Base-by-base conservation (phyloP, 2,113 vertebrate species). In the Larimichthys crocea region DNA sequence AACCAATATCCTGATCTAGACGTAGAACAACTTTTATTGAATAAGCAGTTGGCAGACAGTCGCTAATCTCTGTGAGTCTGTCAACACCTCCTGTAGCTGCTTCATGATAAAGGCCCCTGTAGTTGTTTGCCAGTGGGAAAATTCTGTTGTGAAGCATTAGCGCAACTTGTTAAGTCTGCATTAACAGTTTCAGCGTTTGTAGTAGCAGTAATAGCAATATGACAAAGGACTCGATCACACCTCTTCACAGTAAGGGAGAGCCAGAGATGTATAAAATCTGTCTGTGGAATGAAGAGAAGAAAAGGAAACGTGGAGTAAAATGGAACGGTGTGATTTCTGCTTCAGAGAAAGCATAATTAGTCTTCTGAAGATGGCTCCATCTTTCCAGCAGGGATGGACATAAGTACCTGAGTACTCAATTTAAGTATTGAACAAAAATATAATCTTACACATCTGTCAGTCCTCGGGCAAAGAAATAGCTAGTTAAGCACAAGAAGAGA, bases 21-120 rank as follows among this genome's bases (percentile, higher is more conserved):
- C 35, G n/a, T 9, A 49, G 50, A 69, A 50, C 3, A 15, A 7
- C 24, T 15, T 52, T 40, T 59, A 76, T 52, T 71, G 52, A 76
- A 40, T 49, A 16, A 42, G 59, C 59, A 65, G 67, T 65, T 52
- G 60, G 52, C 73, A 76, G 48, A 42, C 24, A n/a, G 16, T 4
- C n/a, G 26, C 55, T 68, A 48, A 72, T 61, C 62, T 67, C 61
- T 69, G 59, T 60, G 57, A 60, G 67, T 69, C 61, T 60, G 57
- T 63, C 59, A 50, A 22, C 59, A 60, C 49, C 70, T 69, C 59
- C 42, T 70, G 57, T 49, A 42, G 57, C 49, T 52, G 50, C 50
- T 63, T 42, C 31, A 19, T 9, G 7, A 65, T 49, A 14, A 19
- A 24, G 16, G 2, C 35, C 12, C 61, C 56, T 55, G 31, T 26